phyloP scores from a whole-genome alignment of 1,140 invertebrate species.

The Scaptomyza montana region DNA sequence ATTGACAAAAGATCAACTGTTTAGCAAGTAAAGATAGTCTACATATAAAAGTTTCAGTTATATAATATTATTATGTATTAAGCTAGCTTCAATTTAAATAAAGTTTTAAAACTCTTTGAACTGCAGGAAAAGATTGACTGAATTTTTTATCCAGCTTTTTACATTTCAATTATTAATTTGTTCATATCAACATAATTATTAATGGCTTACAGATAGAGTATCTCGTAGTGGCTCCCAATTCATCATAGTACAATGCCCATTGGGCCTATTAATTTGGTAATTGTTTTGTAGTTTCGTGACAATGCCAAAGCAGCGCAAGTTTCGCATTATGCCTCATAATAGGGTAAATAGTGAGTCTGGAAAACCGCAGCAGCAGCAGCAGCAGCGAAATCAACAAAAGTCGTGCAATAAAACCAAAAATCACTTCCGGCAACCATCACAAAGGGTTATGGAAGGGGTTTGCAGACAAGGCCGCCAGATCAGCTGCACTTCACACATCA shows the following conservation, averaged over 20 bases:
- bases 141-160: too few species aligned
- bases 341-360: background rate
- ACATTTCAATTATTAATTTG: too few species aligned
- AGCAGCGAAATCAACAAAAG: slow-evolving; percentile 2
- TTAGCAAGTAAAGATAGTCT: background rate
- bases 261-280: background rate
- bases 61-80: too few species aligned
- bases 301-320: background rate
- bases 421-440: slow-evolving; percentile 64
- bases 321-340: slow-evolving; percentile 9
- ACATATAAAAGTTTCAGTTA: too few species aligned
- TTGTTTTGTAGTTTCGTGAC: background rate
- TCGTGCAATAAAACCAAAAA: slow-evolving; percentile 56
- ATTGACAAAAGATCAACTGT: slow-evolving; percentile 6
- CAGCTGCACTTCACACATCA: slow-evolving; percentile 66
- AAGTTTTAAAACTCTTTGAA: too few species aligned
- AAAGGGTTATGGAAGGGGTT: slow-evolving; percentile 7
- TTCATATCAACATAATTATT: too few species aligned
- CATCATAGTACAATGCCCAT: background rate
- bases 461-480: slow-evolving; percentile 14
- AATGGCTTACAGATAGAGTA: background rate
- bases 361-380: background rate
- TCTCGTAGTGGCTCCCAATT: background rate
- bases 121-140: too few species aligned
- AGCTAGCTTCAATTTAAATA: too few species aligned